Conservation (phyloP, 1,140 invertebrate species). For the Cydia fagiglandana region DNA sequence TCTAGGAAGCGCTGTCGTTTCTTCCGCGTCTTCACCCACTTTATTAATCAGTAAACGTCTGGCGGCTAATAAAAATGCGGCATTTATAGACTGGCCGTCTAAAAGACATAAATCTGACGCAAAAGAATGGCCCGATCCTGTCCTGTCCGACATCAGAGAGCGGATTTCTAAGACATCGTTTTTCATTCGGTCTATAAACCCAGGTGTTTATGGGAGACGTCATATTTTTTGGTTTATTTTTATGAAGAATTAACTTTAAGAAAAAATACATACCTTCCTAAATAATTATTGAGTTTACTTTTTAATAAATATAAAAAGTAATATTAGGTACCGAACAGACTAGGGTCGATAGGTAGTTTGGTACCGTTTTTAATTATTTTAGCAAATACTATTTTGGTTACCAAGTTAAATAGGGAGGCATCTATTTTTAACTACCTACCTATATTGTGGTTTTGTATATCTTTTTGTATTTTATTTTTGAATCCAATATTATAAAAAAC, state of each 20-base stretch:
- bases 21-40: conserved; percentile 72
- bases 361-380: too few species aligned
- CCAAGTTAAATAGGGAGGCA: too few species aligned
- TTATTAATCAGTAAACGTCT: conserved; percentile 77
- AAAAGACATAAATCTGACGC: conserved; percentile 70
- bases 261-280: neutral
- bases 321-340: too few species aligned
- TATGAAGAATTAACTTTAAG: conserved; percentile 27
- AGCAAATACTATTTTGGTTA: too few species aligned
- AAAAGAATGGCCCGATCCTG: conserved; percentile 66
- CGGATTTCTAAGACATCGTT: conserved; percentile 70
- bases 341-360: too few species aligned
- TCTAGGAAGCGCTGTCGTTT: conserved; percentile 67
- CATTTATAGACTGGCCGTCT: conserved; percentile 74
- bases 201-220: conserved; percentile 61
- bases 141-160: conserved; percentile 68
- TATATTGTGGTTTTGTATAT: too few species aligned
- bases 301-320: too few species aligned
- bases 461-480: too few species aligned
- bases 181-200: conserved; percentile 65
- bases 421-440: too few species aligned
- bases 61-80: conserved; percentile 70
- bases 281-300: too few species aligned
- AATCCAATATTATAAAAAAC: too few species aligned
- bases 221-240: conserved; percentile 50